Evolutionary conservation across 2,797 vertebrate genomes (phyloP), one percentile per base, ranked within the genome.

Genomic region (Gila robusta): DNA sequence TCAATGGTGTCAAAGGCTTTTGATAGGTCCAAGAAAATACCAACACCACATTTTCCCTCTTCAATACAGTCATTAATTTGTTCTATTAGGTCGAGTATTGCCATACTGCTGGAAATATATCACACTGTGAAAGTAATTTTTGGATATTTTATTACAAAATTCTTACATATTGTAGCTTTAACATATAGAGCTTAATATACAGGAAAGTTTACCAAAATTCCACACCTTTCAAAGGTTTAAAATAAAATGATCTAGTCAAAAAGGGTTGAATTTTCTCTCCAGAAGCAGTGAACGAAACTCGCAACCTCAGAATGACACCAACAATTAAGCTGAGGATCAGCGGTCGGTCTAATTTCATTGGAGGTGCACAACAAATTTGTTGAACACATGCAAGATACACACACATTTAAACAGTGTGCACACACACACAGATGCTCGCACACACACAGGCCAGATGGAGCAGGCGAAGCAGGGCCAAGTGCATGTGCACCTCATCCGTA

Each of bases 361-460:
- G 77, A 80, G 62, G 70, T 66, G 77, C 39, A 28, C 54, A 19
- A 49, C 81, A 84, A 87, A 87, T 86, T 80, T 71, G 81, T 73
- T 21, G 47, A 82, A 87, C 82, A 87, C 79, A 78, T 83, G 66
- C 54, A 70, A 87, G 44, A 71, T 47, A 81, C 82, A 81, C 73
- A 76, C 67, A 82, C 64, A 76, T 17, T 19, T 76, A 83, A 66
- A 64, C 77, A 54, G 72, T 14, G 37, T 70, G 79, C 86, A 67
- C 80, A 83, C 44, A 83, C 47, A 71, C 88, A 83, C 90, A 89
- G 81, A 91, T 90, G 85, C 88, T 86, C 39, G 8, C 64, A 37
- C 87, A 80, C 85, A 80, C 77, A 78, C 77, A 79, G 71, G 79
- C 86, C 90, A 92, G 89, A 92, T 91, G 90, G 91, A 86, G 76